Conservation (phyloP, 1,140 invertebrate species). For the Drosophila equinoxialis region DNA sequence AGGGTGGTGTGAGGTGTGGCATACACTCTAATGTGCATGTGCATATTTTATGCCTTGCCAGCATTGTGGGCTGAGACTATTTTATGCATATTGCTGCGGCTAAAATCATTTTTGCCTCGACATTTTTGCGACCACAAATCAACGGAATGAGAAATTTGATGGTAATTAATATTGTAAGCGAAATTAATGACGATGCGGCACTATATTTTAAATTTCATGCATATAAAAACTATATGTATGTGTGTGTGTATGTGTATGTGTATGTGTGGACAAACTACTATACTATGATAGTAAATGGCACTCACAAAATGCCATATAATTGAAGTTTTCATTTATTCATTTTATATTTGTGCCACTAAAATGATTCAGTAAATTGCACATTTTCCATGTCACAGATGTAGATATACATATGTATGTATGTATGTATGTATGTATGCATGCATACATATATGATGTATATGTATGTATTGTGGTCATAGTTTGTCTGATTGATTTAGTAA, state of each 20-base stretch:
- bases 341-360: not conserved
- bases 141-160: constrained; percentile 77
- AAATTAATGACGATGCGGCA: constrained; percentile 62
- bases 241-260: no score
- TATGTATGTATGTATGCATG: no score
- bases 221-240: not conserved
- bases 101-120: constrained; percentile 73
- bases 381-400: no score
- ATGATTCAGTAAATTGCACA: constrained; percentile 5
- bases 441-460: not conserved
- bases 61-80: constrained; percentile 66
- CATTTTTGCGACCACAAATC: constrained; percentile 72
- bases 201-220: constrained; percentile 24
- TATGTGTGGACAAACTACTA: no score
- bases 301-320: constrained; percentile 9
- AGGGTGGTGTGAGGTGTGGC: not conserved
- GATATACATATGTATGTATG: not conserved
- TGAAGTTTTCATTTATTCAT: constrained; percentile 4
- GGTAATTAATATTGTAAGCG: constrained; percentile 80
- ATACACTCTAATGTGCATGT: constrained; percentile 27
- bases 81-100: constrained; percentile 58
- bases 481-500: constrained; percentile 2
- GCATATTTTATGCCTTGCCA: constrained; percentile 70
- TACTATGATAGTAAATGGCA: not conserved
- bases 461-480: not conserved